Conservation (phyloP, 2,113 vertebrate genomes). For the Leiothrix lutea region DNA sequence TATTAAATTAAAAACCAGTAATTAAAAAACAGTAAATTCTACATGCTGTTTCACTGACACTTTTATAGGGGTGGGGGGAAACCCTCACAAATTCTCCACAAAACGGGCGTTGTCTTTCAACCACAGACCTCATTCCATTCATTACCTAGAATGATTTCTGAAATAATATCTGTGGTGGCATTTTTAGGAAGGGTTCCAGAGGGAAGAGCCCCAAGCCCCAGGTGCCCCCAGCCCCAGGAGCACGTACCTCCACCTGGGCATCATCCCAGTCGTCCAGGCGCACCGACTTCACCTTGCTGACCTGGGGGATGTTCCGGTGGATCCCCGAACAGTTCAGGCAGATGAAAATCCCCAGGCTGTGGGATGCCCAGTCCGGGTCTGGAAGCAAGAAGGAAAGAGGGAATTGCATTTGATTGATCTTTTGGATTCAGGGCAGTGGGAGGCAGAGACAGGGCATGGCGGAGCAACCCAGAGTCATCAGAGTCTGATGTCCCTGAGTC, state of each 20-base stretch:
- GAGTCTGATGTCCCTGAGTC: background rate
- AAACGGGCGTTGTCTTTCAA: accelerated
- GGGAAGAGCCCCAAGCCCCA: accelerated
- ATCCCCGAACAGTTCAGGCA: constrained; percentile 93
- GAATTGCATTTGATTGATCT: background rate
- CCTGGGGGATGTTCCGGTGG: constrained; percentile 88
- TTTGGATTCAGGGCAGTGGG: background rate
- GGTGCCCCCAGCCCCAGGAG: background rate
- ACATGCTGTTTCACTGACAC: accelerated
- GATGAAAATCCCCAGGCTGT: constrained; percentile 91
- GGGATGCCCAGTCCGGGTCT: constrained; percentile 95
- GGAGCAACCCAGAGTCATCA: background rate
- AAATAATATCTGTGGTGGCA: accelerated
- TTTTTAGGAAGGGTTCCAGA: background rate
- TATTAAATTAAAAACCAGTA: too few species aligned
- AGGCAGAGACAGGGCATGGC: background rate
- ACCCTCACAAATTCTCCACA: background rate
- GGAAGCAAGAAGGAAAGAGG: constrained; percentile 16
- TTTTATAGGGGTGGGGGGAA: background rate
- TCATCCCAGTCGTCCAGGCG: constrained; percentile 90
- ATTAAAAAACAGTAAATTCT: background rate
- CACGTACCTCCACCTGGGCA: constrained; percentile 85
- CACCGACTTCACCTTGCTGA: constrained; percentile 91
- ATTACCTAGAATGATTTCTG: accelerated
- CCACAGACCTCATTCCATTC: accelerated